phyloP scores from a whole-genome alignment of 2,113 vertebrate genomes.

The Dascyllus trimaculatus region DNA sequence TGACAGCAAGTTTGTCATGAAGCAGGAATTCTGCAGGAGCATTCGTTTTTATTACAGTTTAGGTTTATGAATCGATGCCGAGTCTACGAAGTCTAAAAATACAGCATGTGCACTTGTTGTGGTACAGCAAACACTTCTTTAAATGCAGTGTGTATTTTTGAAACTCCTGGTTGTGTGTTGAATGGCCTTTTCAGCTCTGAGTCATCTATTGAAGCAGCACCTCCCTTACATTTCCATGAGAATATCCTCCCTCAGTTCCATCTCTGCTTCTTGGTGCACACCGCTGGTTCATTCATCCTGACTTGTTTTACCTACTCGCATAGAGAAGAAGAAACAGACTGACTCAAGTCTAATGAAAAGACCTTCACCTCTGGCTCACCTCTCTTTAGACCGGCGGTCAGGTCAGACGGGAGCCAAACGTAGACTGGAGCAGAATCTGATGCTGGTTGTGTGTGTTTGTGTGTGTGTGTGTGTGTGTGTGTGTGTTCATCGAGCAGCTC shows the following conservation, averaged over 20 bases:
- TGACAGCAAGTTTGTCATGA: background rate
- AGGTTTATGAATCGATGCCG: conserved; percentile 11
- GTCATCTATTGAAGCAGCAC: conserved; percentile 28
- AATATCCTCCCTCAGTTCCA: conserved; percentile 6
- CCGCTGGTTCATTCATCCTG: background rate
- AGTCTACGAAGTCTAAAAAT: conserved; percentile 22
- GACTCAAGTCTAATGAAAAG: background rate
- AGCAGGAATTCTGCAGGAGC: background rate
- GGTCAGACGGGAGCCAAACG: conserved; percentile 29
- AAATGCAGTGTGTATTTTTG: conserved; percentile 6
- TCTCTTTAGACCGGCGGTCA: conserved; percentile 8
- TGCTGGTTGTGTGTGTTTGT: conserved; percentile 25
- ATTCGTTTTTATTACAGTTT: background rate
- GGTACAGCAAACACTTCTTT: conserved; percentile 7
- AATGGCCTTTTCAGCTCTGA: conserved; percentile 12
- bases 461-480: conserved; percentile 37
- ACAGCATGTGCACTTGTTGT: background rate
- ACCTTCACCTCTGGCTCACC: conserved; percentile 37
- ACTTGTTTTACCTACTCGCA: background rate
- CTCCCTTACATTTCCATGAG: conserved; percentile 14
- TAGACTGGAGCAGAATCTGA: conserved; percentile 15
- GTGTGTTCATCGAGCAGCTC: conserved; percentile 46
- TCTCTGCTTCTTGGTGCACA: background rate
- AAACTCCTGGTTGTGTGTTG: background rate
- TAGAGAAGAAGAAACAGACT: background rate